Percentiles rank a stretch among this genome's conserved stretches.
These are phyloP conservation scores for Pungitius pungitius DNA, from an alignment of 2,113 vertebrate species.

Conservation along the genomic window DNA sequence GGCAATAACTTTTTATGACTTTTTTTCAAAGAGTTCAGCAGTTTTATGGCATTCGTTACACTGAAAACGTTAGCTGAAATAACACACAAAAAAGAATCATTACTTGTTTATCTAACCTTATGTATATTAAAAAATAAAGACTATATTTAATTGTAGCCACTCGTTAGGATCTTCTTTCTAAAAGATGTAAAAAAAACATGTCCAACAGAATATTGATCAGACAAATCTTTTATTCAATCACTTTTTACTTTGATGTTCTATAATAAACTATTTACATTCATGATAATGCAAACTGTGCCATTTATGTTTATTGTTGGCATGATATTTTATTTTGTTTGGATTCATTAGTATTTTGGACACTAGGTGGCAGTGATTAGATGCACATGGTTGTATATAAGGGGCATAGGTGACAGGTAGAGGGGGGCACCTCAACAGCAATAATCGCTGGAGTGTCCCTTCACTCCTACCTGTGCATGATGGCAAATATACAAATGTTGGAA, in stretches of 20 bases:
- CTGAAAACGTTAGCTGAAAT: conserved; percentile 19
- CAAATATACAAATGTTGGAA: too few relatives aligned
- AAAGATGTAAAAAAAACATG: not conserved
- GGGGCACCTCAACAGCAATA: too few relatives aligned
- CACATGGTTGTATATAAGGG: too few relatives aligned
- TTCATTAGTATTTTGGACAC: too few relatives aligned
- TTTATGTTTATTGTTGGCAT: too few relatives aligned
- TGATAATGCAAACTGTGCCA: not conserved
- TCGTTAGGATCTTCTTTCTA: not conserved
- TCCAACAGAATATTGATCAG: not conserved
- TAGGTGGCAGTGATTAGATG: too few relatives aligned
- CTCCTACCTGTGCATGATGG: too few relatives aligned
- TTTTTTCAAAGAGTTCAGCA: not conserved
- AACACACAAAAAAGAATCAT: conserved; percentile 30
- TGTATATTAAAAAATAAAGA: conserved; percentile 49
- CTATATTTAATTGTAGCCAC: conserved; percentile 32
- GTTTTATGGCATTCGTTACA: conserved; percentile 19
- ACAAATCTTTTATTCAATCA: conserved; percentile 35
- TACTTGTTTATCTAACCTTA: conserved; percentile 44
- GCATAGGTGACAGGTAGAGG: too few relatives aligned
- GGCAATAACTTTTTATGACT: not conserved
- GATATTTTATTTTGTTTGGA: too few relatives aligned
- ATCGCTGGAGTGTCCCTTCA: too few relatives aligned
- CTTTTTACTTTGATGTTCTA: conserved; percentile 5
- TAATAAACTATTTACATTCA: conserved; percentile 29